Conservation (phyloP, 2,113 vertebrate species). For the Brevimyrus niger region DNA sequence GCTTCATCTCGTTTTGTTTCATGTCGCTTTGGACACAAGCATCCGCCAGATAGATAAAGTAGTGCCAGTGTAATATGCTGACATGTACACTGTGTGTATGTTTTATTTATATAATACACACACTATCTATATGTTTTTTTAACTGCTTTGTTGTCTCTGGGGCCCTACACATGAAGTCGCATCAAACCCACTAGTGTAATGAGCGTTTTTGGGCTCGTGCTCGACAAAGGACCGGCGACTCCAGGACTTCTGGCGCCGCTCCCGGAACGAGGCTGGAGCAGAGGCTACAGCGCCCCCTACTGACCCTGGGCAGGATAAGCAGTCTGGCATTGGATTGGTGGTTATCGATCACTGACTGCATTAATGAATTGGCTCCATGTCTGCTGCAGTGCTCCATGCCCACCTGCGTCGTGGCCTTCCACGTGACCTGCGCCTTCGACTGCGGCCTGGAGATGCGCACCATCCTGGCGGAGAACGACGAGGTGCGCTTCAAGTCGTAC, state of each 20-base stretch:
- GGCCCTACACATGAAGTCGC: background rate
- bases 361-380: background rate
- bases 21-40: background rate
- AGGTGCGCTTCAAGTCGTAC: slow-evolving; percentile 96
- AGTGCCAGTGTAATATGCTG: background rate
- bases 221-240: background rate
- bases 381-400: slow-evolving; percentile 84
- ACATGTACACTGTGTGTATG: background rate
- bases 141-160: background rate
- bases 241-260: background rate
- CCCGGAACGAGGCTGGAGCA: background rate
- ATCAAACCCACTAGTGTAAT: background rate
- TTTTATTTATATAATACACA: background rate
- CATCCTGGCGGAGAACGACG: slow-evolving; percentile 88
- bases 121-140: background rate
- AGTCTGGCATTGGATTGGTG: background rate
- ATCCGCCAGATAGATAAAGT: background rate
- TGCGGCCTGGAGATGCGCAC: slow-evolving; percentile 91
- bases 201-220: background rate
- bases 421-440: slow-evolving; percentile 97
- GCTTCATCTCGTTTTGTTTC: background rate
- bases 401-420: slow-evolving; percentile 88
- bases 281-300: background rate
- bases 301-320: background rate
- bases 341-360: background rate